Evolutionary conservation across 2,113 vertebrate genomes (phyloP).

Genomic region (Petromus typicus): DNA sequence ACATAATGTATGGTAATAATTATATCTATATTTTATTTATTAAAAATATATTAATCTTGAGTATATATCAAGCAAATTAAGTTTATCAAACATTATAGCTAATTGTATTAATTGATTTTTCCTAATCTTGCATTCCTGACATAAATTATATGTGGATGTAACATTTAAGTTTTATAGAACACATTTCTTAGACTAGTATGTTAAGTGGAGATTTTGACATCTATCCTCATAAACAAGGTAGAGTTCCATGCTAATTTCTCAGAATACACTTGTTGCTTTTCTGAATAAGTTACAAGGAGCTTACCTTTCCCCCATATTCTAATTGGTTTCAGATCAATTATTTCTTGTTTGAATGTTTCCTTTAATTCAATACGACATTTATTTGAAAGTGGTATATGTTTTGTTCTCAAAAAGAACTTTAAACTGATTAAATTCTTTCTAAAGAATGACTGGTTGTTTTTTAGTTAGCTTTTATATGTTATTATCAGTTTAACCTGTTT

Average conservation of each 20-base stretch:
- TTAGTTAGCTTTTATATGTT: neutral
- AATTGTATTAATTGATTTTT: neutral
- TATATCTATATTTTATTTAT: neutral
- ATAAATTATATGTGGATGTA: neutral
- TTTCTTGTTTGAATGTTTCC: neutral
- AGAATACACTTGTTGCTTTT: too few species aligned
- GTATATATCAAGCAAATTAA: neutral
- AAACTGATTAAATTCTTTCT: neutral
- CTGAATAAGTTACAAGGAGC: neutral
- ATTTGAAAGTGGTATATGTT: neutral
- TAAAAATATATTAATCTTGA: neutral
- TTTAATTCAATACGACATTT: neutral
- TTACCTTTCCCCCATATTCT: neutral
- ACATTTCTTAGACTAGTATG: neutral
- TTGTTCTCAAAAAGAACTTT: neutral
- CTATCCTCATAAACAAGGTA: neutral
- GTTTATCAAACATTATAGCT: too few species aligned
- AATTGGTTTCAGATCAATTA: neutral
- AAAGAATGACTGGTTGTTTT: neutral
- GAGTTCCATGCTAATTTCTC: neutral
- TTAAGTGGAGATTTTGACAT: neutral
- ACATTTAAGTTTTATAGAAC: too few species aligned
- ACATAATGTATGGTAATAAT: neutral
- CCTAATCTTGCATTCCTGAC: neutral
- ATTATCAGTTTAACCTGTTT: neutral